Evolutionary conservation across 2,113 vertebrate genomes (phyloP).

Genomic region (Shinisaurus crocodilurus): DNA sequence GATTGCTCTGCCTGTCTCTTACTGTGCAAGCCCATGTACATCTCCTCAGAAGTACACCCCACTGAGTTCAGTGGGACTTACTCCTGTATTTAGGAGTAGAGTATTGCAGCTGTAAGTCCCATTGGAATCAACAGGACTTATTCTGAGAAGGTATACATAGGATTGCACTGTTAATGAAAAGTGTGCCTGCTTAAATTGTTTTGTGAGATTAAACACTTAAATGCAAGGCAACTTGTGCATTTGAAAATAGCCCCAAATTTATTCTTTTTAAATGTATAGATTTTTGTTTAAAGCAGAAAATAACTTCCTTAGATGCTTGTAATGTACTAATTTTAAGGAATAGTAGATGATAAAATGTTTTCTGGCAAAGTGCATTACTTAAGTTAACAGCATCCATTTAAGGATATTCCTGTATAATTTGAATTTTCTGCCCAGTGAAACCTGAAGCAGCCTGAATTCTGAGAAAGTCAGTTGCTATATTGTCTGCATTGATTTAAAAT

Average conservation of each 20-base stretch:
- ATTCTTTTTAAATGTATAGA: neutral
- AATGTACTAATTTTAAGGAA: neutral
- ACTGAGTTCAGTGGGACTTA: no score
- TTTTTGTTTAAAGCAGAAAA: slow-evolving; percentile 21
- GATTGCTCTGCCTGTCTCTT: no score
- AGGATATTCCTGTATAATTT: neutral
- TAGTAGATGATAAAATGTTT: slow-evolving; percentile 11
- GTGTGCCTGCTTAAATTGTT: neutral
- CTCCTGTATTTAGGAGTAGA: no score
- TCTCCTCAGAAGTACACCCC: no score
- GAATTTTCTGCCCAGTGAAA: slow-evolving; percentile 4
- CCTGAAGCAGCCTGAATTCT: neutral
- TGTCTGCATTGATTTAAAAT: slow-evolving; percentile 9
- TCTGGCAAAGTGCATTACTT: slow-evolving; percentile 8
- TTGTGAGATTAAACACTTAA: neutral
- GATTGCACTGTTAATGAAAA: neutral
- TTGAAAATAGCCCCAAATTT: neutral
- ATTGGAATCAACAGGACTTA: neutral
- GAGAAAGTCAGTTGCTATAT: neutral
- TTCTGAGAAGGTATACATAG: neutral
- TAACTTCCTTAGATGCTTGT: neutral
- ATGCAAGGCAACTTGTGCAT: slow-evolving; percentile 27
- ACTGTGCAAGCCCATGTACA: no score
- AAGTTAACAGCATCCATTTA: slow-evolving; percentile 14
- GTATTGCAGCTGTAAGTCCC: neutral